Conservation (phyloP, 1,140 invertebrate genomes). For the Rhopalosiphum padi region DNA sequence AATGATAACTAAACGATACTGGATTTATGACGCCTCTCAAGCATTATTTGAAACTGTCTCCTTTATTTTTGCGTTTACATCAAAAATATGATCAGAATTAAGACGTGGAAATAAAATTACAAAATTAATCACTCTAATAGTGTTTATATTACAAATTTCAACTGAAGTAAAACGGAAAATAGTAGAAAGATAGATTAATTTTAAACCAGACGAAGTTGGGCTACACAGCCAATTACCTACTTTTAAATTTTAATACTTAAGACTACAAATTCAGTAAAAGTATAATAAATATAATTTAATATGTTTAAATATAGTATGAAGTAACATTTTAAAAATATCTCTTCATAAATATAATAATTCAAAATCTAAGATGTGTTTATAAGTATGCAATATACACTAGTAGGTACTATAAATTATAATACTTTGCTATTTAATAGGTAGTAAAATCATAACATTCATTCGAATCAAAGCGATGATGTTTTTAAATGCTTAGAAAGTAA, state of each 20-base stretch:
- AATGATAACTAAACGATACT: background rate
- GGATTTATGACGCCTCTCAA: background rate
- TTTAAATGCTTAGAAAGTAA: slow-evolving; percentile 36
- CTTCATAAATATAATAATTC: background rate
- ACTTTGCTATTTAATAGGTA: background rate
- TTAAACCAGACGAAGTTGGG: background rate
- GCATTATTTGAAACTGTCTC: background rate
- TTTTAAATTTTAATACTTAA: background rate
- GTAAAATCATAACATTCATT: background rate
- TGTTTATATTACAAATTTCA: background rate
- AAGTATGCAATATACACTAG: background rate
- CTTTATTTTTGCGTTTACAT: background rate
- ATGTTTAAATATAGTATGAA: background rate
- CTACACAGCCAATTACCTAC: background rate
- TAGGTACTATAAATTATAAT: background rate
- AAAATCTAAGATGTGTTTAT: background rate
- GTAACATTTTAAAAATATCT: too few species aligned
- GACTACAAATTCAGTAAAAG: background rate
- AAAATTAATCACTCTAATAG: background rate
- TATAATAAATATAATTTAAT: background rate
- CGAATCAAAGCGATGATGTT: background rate
- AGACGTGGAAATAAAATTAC: background rate
- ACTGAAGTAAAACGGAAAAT: background rate
- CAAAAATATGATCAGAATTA: background rate
- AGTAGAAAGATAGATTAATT: background rate